phyloP scores from a whole-genome alignment of 2,113 vertebrate species.

The Gasterosteus aculeatus region DNA sequence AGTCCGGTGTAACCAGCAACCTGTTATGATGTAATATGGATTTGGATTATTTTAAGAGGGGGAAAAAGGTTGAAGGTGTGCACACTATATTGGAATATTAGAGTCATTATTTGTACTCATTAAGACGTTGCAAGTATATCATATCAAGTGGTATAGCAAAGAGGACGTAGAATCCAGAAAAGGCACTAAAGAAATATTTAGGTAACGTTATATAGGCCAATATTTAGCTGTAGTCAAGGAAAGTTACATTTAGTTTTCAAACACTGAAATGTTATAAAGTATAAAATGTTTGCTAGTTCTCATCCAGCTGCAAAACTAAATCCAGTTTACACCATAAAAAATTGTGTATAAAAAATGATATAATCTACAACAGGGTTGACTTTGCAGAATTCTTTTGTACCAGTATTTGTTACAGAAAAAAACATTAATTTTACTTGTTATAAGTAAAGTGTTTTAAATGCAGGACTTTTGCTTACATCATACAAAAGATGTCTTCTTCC shows the following conservation, averaged over 20 bases:
- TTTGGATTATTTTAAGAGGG: not conserved
- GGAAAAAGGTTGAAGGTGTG: not conserved
- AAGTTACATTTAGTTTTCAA: not conserved
- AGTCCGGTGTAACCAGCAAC: not conserved
- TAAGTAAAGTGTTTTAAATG: not conserved
- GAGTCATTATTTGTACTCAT: too few species aligned
- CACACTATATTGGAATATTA: not conserved
- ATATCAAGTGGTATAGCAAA: not conserved
- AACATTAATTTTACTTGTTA: not conserved
- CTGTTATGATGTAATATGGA: not conserved
- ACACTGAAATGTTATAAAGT: not conserved
- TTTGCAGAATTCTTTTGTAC: not conserved
- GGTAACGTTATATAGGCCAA: not conserved
- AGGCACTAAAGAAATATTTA: not conserved
- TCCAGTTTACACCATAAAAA: not conserved
- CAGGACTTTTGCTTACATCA: not conserved
- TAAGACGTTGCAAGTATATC: not conserved
- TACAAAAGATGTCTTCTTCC: not conserved
- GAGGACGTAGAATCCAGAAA: not conserved
- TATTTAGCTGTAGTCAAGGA: not conserved
- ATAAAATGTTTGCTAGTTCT: not conserved
- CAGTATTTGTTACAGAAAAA: not conserved
- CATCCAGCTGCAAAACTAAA: not conserved
- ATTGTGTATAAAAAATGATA: not conserved
- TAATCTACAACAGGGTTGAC: not conserved